A percentile compares a stretch with the other conserved stretches of the same genome.
Evolutionary conservation across 2,797 vertebrate species (phyloP).

Genomic region (Tapera naevia): DNA sequence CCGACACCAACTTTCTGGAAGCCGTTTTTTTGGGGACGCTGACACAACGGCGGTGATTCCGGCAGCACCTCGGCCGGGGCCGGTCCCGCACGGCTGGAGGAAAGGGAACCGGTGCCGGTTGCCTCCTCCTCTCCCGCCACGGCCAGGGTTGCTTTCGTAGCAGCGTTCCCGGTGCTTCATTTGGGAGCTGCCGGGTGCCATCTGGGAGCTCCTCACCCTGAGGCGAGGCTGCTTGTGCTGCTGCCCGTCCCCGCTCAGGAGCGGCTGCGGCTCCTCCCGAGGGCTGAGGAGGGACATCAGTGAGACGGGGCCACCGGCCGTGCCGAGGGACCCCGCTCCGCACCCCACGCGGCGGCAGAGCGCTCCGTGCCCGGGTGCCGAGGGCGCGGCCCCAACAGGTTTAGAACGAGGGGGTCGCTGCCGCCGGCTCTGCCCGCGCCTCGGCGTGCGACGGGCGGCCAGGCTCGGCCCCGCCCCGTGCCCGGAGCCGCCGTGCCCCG

Average conservation of each 20-base stretch:
- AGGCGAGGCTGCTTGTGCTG: too few species aligned
- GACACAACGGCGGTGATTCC: not conserved
- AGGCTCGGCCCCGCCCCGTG: accelerated
- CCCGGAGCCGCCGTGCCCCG: too few species aligned
- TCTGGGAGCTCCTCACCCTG: not conserved
- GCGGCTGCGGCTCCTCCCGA: not conserved
- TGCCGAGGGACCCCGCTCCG: not conserved
- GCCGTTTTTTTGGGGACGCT: too few species aligned
- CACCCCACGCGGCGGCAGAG: too few species aligned
- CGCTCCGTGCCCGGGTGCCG: too few species aligned
- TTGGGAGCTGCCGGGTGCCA: too few species aligned
- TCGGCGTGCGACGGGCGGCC: not conserved
- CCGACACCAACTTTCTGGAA: not conserved
- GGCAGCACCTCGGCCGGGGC: too few species aligned
- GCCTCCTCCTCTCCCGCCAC: not conserved
- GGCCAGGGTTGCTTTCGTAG: not conserved
- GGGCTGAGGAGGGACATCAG: accelerated
- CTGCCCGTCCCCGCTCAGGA: accelerated
- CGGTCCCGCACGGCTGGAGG: accelerated
- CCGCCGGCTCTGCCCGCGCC: accelerated
- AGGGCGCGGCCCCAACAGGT: too few species aligned
- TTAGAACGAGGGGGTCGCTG: accelerated
- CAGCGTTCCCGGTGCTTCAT: accelerated
- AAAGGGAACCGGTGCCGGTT: accelerated
- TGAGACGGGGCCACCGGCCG: accelerated